Base-by-base conservation (phyloP, 2,888 invertebrate genomes). In the Clostera curtula region DNA sequence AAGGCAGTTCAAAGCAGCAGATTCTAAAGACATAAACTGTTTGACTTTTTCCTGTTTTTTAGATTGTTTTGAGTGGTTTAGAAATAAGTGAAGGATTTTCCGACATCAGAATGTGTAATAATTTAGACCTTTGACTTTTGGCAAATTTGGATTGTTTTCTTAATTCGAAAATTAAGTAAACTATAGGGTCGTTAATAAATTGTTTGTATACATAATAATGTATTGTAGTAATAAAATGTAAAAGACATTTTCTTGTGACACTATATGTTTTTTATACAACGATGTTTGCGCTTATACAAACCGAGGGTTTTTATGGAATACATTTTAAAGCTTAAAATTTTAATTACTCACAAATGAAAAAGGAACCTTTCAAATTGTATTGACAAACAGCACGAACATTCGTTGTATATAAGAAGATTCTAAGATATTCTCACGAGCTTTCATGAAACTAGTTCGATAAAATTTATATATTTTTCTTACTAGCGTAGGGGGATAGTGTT, bases 221-320 rank as follows among this genome's bases (percentile, higher is more conserved):
- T 46, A 49, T 38, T 29, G 36, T 69, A 66, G 64, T 57, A 56
- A 59, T 57, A 59, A 64, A 62, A 65, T 64, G 52, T 69, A 82
- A 82, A 83, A 83, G 82, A 83, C 82, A 83, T 71, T 64, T 67
- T 74, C 66, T 71, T 70, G 64, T 74, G 65, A 77, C 66, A 65
- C 60, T 56, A 10, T 10, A 15, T 19, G 27, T 43, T 35, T 39
- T 27, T 8, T 30, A 20, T 34, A 39, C 39, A 36, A 36, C 40
- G 34, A 4, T 31, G 34, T 34, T 29, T 30, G 1, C 14, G 14
- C 5, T 14, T 14, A 14, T 9, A 5, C 9, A 8, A 22, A 22
- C n/a, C n/a, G n/a, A n/a, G n/a, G n/a, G n/a, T n/a, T n/a, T n/a
- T n/a, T n/a, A n/a, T n/a, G n/a, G n/a, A n/a, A n/a, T n/a, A n/a